These are phyloP conservation scores for Zaprionus capensis DNA, from an alignment of 1,140 invertebrate genomes.

Conservation along the genomic window DNA sequence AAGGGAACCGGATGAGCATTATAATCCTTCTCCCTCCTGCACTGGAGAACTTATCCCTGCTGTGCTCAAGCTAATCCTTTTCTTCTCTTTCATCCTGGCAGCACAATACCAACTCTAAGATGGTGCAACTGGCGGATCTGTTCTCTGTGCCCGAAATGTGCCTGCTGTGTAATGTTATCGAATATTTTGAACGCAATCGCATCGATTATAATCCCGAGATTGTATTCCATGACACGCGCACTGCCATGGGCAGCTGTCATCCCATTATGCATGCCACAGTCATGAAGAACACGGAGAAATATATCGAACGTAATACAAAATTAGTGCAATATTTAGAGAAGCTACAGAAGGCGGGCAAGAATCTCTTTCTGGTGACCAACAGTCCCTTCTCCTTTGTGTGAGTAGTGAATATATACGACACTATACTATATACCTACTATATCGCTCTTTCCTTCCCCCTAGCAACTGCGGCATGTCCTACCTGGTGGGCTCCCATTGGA, in stretches of 20 bases:
- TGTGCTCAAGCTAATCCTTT: slow-evolving; percentile 14
- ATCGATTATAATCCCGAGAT: slow-evolving; percentile 98
- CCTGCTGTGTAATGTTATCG: slow-evolving; percentile 95
- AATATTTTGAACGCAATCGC: slow-evolving; percentile 95
- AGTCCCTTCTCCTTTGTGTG: slow-evolving; percentile 98
- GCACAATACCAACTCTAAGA: slow-evolving; percentile 90
- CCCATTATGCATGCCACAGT: slow-evolving; percentile 96
- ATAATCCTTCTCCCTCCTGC: no score
- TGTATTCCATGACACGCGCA: slow-evolving; percentile 97
- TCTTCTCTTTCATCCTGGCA: slow-evolving; percentile 71
- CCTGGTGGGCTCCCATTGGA: slow-evolving; percentile 95
- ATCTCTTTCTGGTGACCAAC: slow-evolving; percentile 98
- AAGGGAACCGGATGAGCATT: background rate
- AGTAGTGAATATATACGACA: slow-evolving; percentile 57
- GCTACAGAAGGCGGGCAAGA: slow-evolving; percentile 91
- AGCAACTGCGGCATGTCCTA: slow-evolving; percentile 97
- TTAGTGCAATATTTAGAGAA: slow-evolving; percentile 91
- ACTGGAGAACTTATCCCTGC: no score
- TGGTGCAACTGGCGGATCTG: slow-evolving; percentile 98
- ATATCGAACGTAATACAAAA: slow-evolving; percentile 91
- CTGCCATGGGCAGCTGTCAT: slow-evolving; percentile 95
- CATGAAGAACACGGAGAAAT: slow-evolving; percentile 90
- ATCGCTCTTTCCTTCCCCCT: slow-evolving; percentile 2
- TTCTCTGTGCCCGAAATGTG: slow-evolving; percentile 99
- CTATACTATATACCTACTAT: background rate